Percentiles rank a stretch among this genome's conserved stretches.
phyloP scores from a whole-genome alignment of 1,140 invertebrate species.

The Microplitis demolitor region DNA sequence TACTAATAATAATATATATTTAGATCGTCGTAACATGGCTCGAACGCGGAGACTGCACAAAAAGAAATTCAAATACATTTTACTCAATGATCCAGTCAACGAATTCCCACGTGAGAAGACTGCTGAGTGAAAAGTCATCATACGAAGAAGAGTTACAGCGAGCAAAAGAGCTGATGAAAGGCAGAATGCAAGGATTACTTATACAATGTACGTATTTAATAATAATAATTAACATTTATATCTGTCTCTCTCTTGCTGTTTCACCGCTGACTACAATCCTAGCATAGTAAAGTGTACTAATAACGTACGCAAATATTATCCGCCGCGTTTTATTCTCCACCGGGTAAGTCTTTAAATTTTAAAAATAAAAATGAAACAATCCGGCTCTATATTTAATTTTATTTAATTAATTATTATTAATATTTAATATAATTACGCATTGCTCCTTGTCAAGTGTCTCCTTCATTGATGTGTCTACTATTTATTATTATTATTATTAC shows the following conservation, averaged over 20 bases:
- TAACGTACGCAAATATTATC: constrained; percentile 28
- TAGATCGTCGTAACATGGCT: constrained; percentile 87
- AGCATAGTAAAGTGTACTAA: constrained; percentile 23
- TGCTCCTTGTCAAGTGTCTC: too few relatives aligned
- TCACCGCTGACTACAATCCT: not conserved
- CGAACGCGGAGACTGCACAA: constrained; percentile 88
- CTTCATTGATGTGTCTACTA: too few relatives aligned
- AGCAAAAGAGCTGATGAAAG: constrained; percentile 78
- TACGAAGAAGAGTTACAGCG: constrained; percentile 86
- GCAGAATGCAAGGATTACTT: constrained; percentile 79
- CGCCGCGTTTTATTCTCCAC: constrained; percentile 24
- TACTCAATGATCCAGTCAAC: constrained; percentile 94
- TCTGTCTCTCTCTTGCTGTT: not conserved
- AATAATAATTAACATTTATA: constrained; percentile 27
- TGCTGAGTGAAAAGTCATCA: constrained; percentile 81
- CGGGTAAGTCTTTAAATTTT: constrained; percentile 10
- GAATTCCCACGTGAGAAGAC: constrained; percentile 84
- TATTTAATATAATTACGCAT: too few relatives aligned
- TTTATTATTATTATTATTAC: not conserved
- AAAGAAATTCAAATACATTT: constrained; percentile 86
- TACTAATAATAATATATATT: constrained; percentile 24
- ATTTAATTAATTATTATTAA: not conserved
- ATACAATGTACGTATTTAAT: constrained; percentile 79
- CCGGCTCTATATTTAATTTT: not conserved
- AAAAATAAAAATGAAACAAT: not conserved